Evolutionary conservation across 2,888 invertebrate genomes (phyloP).

Genomic region (Sclerodermus sp.): DNA sequence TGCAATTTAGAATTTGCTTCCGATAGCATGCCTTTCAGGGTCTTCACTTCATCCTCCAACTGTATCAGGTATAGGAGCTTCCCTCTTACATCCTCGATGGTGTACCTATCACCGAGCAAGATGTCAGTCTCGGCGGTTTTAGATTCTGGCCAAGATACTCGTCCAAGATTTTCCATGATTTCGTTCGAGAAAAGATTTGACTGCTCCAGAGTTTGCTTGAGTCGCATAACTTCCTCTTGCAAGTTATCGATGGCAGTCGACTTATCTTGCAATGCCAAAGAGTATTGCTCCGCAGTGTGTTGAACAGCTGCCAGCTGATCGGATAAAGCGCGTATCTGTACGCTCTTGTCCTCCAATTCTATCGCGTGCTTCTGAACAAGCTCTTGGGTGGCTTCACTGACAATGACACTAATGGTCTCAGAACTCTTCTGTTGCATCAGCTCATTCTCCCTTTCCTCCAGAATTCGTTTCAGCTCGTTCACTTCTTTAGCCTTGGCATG

Average conservation of each 20-base stretch:
- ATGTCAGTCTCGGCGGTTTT: background rate
- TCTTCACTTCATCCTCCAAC: slow-evolving; percentile 53
- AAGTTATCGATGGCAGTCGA: slow-evolving; percentile 17
- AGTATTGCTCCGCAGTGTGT: slow-evolving; percentile 10
- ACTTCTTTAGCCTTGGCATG: slow-evolving; percentile 33
- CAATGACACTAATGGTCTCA: slow-evolving; percentile 18
- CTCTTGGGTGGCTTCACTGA: slow-evolving; percentile 28
- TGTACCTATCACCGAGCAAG: slow-evolving; percentile 5
- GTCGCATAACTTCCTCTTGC: slow-evolving; percentile 17
- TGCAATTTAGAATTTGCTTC: slow-evolving; percentile 16
- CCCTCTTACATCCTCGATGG: slow-evolving; percentile 2
- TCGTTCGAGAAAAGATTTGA: slow-evolving; percentile 12
- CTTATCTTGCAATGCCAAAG: slow-evolving; percentile 13
- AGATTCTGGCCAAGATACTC: too few relatives aligned
- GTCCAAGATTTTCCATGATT: background rate
- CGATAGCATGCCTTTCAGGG: slow-evolving; percentile 40
- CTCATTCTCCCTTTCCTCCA: slow-evolving; percentile 25
- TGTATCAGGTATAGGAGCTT: too few relatives aligned
- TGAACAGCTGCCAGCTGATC: slow-evolving; percentile 19
- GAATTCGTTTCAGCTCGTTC: slow-evolving; percentile 23
- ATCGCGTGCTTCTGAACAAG: slow-evolving; percentile 23
- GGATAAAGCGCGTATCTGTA: slow-evolving; percentile 19
- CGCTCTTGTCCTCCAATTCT: slow-evolving; percentile 24
- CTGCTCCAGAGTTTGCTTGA: slow-evolving; percentile 16
- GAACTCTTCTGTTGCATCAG: slow-evolving; percentile 18